Base-by-base conservation (phyloP, 2,113 vertebrate genomes). In the Brienomyrus brachyistius region DNA sequence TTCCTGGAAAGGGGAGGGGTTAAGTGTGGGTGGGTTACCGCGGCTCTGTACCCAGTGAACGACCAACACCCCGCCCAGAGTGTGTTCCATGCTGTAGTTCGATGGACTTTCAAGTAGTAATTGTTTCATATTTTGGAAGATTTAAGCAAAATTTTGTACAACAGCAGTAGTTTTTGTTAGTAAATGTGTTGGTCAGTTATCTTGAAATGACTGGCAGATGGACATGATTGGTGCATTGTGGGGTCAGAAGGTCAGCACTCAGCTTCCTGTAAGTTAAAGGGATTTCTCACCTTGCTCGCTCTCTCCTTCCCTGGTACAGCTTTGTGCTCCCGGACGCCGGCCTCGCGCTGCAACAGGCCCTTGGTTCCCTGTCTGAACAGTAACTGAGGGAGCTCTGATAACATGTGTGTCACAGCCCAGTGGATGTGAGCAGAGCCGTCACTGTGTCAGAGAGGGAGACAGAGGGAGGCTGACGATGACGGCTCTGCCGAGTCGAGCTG, bases 311-410 rank as follows among this genome's bases (percentile, higher is more conserved):
- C 92, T 94, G 94, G 89, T 94, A 92, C 74, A 94, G 94, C 27
- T 95, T 94, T 91, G 93, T 94, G 70, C 54, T 96, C 88, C 86
- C 95, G 66, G 94, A 95, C 86, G 94, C 93, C 23, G 94, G 90
- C 56, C 91, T 95, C 89, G 93, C 95, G 93, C 94, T 95, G 47
- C 93, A 95, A 91, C 93, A 93, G 90, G 93, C 94, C 1, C 5
- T 92, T 9, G 74, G 94, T 94, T 91, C 15, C 43, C 27, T 40
- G 31, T 4, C 80, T 70, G 52, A 59, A 56, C 31, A 85, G 88
- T 66, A 40, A 48, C n/a, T n/a, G 59, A 66, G 59, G 59, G 23
- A 66, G 59, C 59, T 27, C 59, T 66, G 59, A n/a, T 66, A 27
- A 66, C 23, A 51, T 43, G 27, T 51, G 1, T 6, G 7, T 84